These are phyloP conservation scores for Mesitornis unicolor DNA, from an alignment of 2,113 vertebrate genomes.

Conservation along the genomic window DNA sequence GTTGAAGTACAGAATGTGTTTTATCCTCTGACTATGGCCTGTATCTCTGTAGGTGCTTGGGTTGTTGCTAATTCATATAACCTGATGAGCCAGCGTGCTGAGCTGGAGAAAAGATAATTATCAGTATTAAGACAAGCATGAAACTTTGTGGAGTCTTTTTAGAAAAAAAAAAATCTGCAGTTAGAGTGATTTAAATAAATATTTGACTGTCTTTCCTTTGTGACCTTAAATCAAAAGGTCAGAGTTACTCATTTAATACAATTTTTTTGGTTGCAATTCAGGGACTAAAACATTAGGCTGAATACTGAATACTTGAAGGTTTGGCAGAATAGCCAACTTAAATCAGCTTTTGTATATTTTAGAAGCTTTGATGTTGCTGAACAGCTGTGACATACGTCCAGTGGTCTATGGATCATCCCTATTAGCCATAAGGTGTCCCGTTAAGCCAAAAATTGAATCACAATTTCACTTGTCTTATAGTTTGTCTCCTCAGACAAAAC, in stretches of 20 bases:
- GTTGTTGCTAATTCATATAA: background rate
- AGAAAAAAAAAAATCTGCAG: background rate
- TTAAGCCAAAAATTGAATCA: background rate
- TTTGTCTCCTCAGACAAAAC: background rate
- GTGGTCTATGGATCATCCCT: background rate
- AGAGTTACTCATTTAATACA: background rate
- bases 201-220: background rate
- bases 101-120: background rate
- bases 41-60: background rate
- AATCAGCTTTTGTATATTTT: background rate
- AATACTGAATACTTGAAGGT: background rate
- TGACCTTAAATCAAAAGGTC: background rate
- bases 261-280: background rate
- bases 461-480: background rate
- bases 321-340: background rate
- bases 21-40: background rate
- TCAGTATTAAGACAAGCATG: background rate
- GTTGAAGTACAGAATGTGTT: background rate
- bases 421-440: background rate
- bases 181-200: background rate
- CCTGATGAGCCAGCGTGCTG: background rate
- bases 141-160: background rate
- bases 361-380: background rate
- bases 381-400: background rate
- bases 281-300: background rate